Evolutionary conservation across 2,797 vertebrate species (phyloP), one percentile per base, ranked within the genome.

Genomic region (Bovichtus diacanthus): DNA sequence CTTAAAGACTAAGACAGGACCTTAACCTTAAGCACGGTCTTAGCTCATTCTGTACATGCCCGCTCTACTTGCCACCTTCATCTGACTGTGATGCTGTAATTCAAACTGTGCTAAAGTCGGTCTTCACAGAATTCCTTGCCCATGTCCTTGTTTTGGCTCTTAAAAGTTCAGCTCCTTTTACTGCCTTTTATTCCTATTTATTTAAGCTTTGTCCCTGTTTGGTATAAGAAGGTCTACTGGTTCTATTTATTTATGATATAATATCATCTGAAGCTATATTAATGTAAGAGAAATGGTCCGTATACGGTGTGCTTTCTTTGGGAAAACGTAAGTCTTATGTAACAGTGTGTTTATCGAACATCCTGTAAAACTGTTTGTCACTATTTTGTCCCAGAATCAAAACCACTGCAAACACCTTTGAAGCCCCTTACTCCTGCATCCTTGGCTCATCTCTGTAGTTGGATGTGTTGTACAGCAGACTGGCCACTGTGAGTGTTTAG

Each of bases 401-500:
- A 44, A 81, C 82, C 54, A 63, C 61, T 85, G 80, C 66, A 70
- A 76, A 72, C 69, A 74, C 43, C 66, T 56, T 18, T 47, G 8
- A 73, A 47, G 71, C 49, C n/a, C 71, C 61, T 21, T 38, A 4
- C 31, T 62, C 39, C 56, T 51, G 31, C 77, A 72, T 50, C 18
- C 10, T 73, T 25, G 15, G 59, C 60, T 86, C 62, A 54, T 46
- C 71, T 76, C 55, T 43, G 70, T 77, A 65, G 79, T 85, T 77
- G 21, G 83, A 61, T 47, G 63, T 83, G 72, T 81, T 39, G 59
- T 79, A 62, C 86, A 75, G 77, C 91, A 90, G 88, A 94, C 91
- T 90, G 90, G 83, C 87, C 90, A 92, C 90, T 92, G 91, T 92
- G 92, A 92, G 83, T 51, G 88, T 88, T 86, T 62, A 85, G 73